Conservation (phyloP, 1,140 invertebrate species). For the Campoletis sonorensis region DNA sequence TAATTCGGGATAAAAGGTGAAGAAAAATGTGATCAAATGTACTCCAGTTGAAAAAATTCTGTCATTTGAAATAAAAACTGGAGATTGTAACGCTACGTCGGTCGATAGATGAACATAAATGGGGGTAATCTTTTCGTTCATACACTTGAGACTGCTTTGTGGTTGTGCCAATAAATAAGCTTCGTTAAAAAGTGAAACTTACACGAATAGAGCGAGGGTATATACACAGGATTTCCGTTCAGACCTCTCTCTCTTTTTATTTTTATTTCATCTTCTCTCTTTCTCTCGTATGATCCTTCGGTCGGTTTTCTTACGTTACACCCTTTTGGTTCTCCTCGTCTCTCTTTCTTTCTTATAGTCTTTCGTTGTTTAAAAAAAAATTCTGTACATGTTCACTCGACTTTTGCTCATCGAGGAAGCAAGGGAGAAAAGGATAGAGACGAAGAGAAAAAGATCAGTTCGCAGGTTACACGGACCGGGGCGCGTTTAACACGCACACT, state of each 20-base stretch:
- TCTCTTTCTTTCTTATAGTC: background rate
- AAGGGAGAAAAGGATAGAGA: background rate
- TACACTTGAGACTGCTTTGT: conserved; percentile 41
- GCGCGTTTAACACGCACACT: conserved; percentile 46
- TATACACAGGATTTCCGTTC: conserved; percentile 46
- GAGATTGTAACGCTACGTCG: no score
- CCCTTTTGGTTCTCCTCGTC: conserved; percentile 2
- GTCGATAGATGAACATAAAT: background rate
- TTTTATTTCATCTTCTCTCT: background rate
- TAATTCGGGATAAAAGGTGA: no score
- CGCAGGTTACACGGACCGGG: conserved; percentile 29
- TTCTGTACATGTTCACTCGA: conserved; percentile 16
- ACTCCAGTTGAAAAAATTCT: no score
- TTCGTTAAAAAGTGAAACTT: conserved; percentile 58
- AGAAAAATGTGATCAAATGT: no score
- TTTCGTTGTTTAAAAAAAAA: background rate
- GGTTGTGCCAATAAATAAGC: conserved; percentile 57
- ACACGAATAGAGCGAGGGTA: conserved; percentile 42
- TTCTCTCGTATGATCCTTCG: background rate
- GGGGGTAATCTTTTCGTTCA: background rate
- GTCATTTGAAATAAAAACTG: no score
- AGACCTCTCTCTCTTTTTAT: conserved; percentile 27
- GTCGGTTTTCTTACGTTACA: background rate
- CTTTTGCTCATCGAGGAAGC: background rate
- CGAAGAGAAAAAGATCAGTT: conserved; percentile 1